Evolutionary conservation across 1,140 invertebrate genomes (phyloP).

Genomic region (Drosophila paulistorum): DNA sequence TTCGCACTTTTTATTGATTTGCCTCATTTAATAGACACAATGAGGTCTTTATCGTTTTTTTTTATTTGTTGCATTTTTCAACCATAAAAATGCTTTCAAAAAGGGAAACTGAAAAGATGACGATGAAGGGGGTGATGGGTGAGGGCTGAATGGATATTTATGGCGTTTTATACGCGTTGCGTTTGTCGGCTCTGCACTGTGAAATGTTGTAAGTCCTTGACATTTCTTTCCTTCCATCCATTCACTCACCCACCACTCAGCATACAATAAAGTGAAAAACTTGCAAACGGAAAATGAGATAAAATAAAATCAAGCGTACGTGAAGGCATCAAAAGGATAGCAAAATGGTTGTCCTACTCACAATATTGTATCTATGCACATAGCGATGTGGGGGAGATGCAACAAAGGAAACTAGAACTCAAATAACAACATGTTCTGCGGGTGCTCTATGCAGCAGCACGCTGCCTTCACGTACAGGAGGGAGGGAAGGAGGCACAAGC

Average conservation of each 20-base stretch:
- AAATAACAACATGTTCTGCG: slow-evolving; percentile 66
- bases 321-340: slow-evolving; percentile 12
- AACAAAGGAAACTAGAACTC: slow-evolving; percentile 69
- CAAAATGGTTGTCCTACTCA: slow-evolving; percentile 31
- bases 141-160: slow-evolving; percentile 14
- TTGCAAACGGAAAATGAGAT: slow-evolving; percentile 18
- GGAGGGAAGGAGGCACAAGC: too few species aligned
- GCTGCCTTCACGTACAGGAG: slow-evolving; percentile 36
- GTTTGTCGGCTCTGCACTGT: background rate
- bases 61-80: slow-evolving; percentile 1
- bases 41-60: slow-evolving; percentile 1
- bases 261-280: slow-evolving; percentile 11
- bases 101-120: background rate
- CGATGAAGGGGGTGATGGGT: background rate
- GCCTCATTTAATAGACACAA: slow-evolving; percentile 4
- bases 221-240: background rate
- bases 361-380: slow-evolving; percentile 18
- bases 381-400: slow-evolving; percentile 17
- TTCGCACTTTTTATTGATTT: slow-evolving; percentile 11
- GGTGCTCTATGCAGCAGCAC: background rate
- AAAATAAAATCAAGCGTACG: slow-evolving; percentile 19
- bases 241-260: background rate
- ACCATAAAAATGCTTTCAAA: slow-evolving; percentile 29
- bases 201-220: slow-evolving; percentile 4
- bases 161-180: slow-evolving; percentile 5